These are phyloP conservation scores for cattle (Bos taurus) DNA, from an alignment of 2,113 vertebrate species.

Conservation along the genomic window DNA sequence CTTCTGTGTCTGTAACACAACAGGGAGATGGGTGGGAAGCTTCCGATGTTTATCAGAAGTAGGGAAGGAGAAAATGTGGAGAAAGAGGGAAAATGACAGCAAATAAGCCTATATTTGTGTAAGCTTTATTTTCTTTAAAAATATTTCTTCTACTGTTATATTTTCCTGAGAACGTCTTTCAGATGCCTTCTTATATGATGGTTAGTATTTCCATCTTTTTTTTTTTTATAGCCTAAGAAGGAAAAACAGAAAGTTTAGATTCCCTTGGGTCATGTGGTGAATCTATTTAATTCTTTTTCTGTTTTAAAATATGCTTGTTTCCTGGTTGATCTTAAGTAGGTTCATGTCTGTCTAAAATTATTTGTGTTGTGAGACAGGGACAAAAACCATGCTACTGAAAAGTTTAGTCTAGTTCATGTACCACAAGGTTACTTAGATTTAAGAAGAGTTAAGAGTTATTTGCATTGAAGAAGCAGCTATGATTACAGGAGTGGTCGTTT, in stretches of 20 bases:
- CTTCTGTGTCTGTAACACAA: background rate
- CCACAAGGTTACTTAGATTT: background rate
- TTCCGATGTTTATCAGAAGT: background rate
- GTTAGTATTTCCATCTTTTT: background rate
- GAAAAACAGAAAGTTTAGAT: background rate
- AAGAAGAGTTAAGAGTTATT: background rate
- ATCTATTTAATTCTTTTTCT: background rate
- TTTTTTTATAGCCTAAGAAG: background rate
- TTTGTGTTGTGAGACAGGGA: background rate
- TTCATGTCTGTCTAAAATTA: background rate
- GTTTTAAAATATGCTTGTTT: background rate
- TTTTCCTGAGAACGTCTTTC: background rate
- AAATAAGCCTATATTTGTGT: background rate
- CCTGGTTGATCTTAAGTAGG: background rate
- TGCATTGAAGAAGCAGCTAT: background rate
- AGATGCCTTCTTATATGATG: background rate
- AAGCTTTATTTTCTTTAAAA: background rate
- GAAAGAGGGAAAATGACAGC: background rate
- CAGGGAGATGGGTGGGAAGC: background rate
- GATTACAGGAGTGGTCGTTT: background rate
- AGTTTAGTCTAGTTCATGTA: background rate
- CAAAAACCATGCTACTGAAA: background rate
- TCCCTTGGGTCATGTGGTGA: background rate
- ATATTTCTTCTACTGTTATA: background rate
- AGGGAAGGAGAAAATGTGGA: background rate